A percentile compares a stretch with the other conserved stretches of the same genome.
phyloP scores from a whole-genome alignment of 2,797 vertebrate species.

The Karalla daura region DNA sequence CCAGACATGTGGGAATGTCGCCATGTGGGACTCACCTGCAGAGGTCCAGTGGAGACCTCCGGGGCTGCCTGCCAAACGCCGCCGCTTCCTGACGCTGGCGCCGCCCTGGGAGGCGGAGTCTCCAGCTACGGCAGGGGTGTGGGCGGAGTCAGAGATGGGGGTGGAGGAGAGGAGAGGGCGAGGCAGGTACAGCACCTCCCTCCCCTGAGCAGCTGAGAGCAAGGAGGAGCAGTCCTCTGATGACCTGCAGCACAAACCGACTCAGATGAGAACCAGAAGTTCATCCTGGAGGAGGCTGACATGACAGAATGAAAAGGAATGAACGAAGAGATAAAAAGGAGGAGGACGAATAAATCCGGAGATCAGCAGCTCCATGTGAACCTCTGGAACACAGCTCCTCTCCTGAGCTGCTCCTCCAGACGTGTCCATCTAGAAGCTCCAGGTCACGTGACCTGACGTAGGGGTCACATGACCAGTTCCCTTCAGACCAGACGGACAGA shows the following conservation, averaged over 20 bases:
- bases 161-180: conserved; percentile 70
- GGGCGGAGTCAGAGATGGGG: conserved; percentile 20
- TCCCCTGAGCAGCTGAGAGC: conserved; percentile 52
- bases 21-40: conserved; percentile 83
- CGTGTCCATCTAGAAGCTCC: no score
- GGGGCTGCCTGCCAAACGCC: conserved; percentile 81
- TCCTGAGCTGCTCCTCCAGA: no score
- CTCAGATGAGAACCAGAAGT: no score
- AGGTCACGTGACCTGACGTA: no score
- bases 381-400: neutral
- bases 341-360: neutral
- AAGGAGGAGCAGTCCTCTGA: conserved; percentile 60
- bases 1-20: no score
- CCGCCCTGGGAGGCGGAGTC: conserved; percentile 46
- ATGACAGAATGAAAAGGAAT: neutral
- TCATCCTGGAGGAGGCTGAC: no score
- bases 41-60: conserved; percentile 85
- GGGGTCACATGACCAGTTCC: no score
- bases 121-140: neutral
- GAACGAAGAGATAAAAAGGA: no score
- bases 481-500: no score
- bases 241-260: conserved; percentile 51
- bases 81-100: conserved; percentile 76
- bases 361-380: neutral
- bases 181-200: conserved; percentile 58